Evolutionary conservation across 2,888 invertebrate genomes (phyloP).

Genomic region (Serrognathus titanus): DNA sequence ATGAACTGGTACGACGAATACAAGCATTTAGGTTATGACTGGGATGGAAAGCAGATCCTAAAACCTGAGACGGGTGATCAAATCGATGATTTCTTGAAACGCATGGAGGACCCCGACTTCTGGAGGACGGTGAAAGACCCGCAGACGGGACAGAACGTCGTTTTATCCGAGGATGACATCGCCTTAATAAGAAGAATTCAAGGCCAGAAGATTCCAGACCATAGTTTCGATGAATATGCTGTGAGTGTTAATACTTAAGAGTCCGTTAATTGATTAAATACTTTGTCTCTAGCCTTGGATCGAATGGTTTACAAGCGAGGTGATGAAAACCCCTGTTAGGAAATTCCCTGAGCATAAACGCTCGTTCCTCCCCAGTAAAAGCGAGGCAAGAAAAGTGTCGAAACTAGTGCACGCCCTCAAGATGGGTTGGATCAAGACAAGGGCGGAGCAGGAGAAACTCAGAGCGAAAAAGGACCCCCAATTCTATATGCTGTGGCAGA

Average conservation of each 20-base stretch:
- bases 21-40: constrained; percentile 93
- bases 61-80: constrained; percentile 85
- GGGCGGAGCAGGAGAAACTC: constrained; percentile 60
- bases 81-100: constrained; percentile 89
- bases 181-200: constrained; percentile 79
- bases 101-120: constrained; percentile 93
- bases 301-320: constrained; percentile 91
- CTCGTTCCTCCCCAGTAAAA: constrained; percentile 88
- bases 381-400: constrained; percentile 77
- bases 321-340: constrained; percentile 84
- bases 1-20: constrained; percentile 97
- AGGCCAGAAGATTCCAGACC: constrained; percentile 74
- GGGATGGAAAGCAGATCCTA: constrained; percentile 81
- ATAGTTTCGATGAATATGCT: constrained; percentile 73
- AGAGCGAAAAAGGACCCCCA: constrained; percentile 62
- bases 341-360: constrained; percentile 94
- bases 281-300: constrained; percentile 74
- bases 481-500: constrained; percentile 91
- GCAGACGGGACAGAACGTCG: constrained; percentile 90
- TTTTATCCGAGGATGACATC: constrained; percentile 83
- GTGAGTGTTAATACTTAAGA: constrained; percentile 48
- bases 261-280: constrained; percentile 13
- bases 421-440: constrained; percentile 96
- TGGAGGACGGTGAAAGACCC: constrained; percentile 96
- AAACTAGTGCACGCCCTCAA: constrained; percentile 90